Evolutionary conservation across 2,888 invertebrate species (phyloP).

Genomic region (Zygogramma bicolorata): DNA sequence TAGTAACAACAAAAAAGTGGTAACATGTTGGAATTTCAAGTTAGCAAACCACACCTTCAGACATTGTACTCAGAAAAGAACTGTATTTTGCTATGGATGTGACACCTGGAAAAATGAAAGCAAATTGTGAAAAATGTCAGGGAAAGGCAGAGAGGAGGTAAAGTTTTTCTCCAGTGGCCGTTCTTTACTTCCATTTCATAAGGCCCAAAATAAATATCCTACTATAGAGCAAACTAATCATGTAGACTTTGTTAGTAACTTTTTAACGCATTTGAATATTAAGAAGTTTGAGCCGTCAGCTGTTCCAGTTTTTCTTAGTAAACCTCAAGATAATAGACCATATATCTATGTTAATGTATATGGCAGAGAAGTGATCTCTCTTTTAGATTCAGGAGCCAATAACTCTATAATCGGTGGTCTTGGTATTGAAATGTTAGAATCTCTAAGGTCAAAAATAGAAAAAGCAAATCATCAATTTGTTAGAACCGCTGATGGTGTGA

Average conservation of each 20-base stretch:
- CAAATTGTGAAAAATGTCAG: background rate
- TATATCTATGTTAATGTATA: background rate
- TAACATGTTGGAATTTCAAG: background rate
- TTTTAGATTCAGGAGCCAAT: background rate
- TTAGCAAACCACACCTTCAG: background rate
- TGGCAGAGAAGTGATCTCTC: background rate
- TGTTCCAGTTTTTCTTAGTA: background rate
- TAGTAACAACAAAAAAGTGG: background rate
- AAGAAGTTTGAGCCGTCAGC: background rate
- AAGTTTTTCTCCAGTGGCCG: background rate
- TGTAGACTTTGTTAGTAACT: background rate
- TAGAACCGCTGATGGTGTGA: slow-evolving; percentile 20
- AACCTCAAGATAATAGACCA: background rate
- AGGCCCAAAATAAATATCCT: background rate
- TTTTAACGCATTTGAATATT: background rate
- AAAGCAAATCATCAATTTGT: slow-evolving; percentile 4
- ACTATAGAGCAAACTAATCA: background rate
- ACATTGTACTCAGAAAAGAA: background rate
- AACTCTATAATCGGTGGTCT: background rate
- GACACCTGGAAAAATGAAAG: background rate
- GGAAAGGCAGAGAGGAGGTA: background rate
- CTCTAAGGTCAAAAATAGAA: background rate
- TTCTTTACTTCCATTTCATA: background rate
- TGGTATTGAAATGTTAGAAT: background rate
- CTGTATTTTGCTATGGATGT: background rate